Evolutionary conservation across 2,797 vertebrate species (phyloP).

Genomic region (Telmatherina bonti): DNA sequence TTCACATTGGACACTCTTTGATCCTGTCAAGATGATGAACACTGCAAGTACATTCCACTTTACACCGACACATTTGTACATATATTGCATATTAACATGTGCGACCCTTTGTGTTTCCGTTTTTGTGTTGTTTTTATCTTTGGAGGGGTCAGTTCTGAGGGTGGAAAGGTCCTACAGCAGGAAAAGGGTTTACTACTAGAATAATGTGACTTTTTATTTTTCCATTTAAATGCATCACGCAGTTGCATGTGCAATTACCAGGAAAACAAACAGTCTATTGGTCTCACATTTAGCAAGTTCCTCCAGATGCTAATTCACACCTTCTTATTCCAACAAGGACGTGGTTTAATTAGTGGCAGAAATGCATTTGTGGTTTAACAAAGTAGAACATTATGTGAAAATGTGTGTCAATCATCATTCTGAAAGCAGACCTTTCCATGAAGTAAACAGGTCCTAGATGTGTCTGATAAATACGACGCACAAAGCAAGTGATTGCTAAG

Average conservation of each 20-base stretch:
- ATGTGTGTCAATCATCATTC: constrained; percentile 41
- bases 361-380: constrained; percentile 24
- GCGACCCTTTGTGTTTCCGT: constrained; percentile 30
- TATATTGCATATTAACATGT: constrained; percentile 33
- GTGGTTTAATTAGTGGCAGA: constrained; percentile 30
- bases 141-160: not conserved
- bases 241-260: not conserved
- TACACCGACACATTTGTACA: constrained; percentile 39
- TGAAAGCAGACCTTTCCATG: constrained; percentile 1
- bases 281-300: constrained; percentile 23
- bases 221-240: constrained; percentile 3
- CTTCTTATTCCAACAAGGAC: constrained; percentile 18
- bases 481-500: constrained; percentile 15
- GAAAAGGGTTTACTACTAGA: not conserved
- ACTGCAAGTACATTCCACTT: constrained; percentile 43
- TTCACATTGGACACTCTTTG: constrained; percentile 60
- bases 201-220: not conserved
- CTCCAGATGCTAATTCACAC: constrained; percentile 26
- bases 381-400: constrained; percentile 26
- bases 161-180: not conserved
- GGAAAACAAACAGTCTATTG: not conserved
- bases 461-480: constrained; percentile 25
- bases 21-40: constrained; percentile 71
- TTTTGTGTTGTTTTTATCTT: constrained; percentile 34
- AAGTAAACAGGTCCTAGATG: constrained; percentile 30